Evolutionary conservation across 1,140 invertebrate genomes (phyloP).

Genomic region (Laupala kohalensis): DNA sequence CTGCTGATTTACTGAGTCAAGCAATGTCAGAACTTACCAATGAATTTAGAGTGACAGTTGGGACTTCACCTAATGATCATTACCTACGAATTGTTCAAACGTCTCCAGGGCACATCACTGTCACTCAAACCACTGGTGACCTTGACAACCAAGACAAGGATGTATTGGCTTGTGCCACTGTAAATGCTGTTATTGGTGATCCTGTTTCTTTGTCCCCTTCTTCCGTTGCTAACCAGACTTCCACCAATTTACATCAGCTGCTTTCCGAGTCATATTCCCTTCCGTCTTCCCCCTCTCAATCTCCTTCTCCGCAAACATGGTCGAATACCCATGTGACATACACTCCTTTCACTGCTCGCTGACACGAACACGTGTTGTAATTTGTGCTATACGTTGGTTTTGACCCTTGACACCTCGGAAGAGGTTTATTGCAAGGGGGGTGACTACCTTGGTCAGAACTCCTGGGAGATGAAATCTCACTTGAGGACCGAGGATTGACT

Average conservation of each 20-base stretch:
- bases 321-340: slow-evolving; percentile 9
- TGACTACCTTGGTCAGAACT: slow-evolving; percentile 2
- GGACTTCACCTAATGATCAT: slow-evolving; percentile 5
- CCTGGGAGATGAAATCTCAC: slow-evolving; percentile 7
- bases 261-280: slow-evolving; percentile 6
- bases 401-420: slow-evolving; percentile 1
- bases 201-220: slow-evolving; percentile 2
- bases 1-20: slow-evolving; percentile 12
- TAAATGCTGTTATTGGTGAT: background rate
- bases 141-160: background rate
- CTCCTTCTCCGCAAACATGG: slow-evolving; percentile 2
- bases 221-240: background rate
- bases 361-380: slow-evolving; percentile 1
- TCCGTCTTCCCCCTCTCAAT: slow-evolving; percentile 4
- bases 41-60: slow-evolving; percentile 10
- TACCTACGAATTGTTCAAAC: slow-evolving; percentile 14
- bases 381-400: slow-evolving; percentile 3
- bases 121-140: background rate
- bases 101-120: slow-evolving; percentile 7
- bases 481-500: slow-evolving; percentile 1
- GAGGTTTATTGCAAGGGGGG: slow-evolving; percentile 5
- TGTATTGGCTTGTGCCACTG: background rate
- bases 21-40: slow-evolving; percentile 14
- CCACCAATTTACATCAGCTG: background rate
- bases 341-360: slow-evolving; percentile 16